Evolutionary conservation across 2,888 invertebrate species (phyloP).

Genomic region (Drosophila fungiperda): DNA sequence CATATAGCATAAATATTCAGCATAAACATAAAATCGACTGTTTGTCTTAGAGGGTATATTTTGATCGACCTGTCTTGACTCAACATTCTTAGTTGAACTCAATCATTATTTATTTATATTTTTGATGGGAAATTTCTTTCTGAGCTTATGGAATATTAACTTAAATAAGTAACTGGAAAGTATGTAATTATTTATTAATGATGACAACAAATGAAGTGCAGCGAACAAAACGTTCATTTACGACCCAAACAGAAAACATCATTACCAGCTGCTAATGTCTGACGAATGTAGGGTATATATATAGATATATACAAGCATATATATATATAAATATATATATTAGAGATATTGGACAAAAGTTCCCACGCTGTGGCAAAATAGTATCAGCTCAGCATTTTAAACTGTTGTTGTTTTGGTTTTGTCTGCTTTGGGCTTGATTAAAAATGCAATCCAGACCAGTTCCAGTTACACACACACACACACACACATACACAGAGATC

Average conservation of each 20-base stretch:
- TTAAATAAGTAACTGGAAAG: neutral
- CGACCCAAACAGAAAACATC: neutral
- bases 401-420: conserved; percentile 25
- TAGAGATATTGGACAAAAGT: conserved; percentile 37
- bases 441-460: conserved; percentile 62
- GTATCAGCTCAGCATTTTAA: conserved; percentile 39
- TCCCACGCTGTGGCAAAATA: conserved; percentile 52
- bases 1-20: neutral
- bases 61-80: neutral
- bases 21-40: neutral
- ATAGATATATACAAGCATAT: conserved; percentile 10
- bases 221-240: neutral
- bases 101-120: neutral
- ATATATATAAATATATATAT: neutral
- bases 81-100: neutral
- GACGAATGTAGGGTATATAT: conserved; percentile 24
- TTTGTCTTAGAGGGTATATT: neutral
- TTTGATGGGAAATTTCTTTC: neutral
- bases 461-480: conserved; percentile 15
- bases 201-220: neutral
- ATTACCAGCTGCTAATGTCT: neutral
- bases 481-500: conserved; percentile 4
- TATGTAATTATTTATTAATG: neutral
- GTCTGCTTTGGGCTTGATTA: conserved; percentile 50
- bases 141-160: neutral